Evolutionary conservation across 2,797 vertebrate species (phyloP).

Genomic region (Trachops cirrhosus): DNA sequence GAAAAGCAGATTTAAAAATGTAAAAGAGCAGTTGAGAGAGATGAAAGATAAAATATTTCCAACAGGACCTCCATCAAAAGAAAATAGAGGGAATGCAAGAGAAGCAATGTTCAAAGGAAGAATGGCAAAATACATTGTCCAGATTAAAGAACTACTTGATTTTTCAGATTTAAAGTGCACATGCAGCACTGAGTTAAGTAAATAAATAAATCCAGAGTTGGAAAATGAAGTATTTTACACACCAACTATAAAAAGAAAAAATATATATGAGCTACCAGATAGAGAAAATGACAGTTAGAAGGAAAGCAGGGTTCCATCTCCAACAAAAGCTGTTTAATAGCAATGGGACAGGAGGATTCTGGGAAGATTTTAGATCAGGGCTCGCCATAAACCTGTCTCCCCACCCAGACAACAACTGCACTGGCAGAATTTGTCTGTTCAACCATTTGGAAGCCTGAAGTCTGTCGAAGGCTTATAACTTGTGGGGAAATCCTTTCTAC

Average conservation of each 20-base stretch:
- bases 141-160: neutral
- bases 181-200: neutral
- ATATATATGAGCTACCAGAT: neutral
- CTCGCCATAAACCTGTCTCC: neutral
- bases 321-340: neutral
- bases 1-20: neutral
- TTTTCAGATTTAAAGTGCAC: conserved; percentile 2
- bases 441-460: neutral
- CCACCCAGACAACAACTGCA: neutral
- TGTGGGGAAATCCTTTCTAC: neutral
- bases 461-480: neutral
- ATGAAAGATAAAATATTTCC: neutral
- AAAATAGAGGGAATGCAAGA: neutral
- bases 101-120: neutral
- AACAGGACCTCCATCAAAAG: neutral
- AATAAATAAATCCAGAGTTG: neutral
- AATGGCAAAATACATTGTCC: neutral
- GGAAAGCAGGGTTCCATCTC: neutral
- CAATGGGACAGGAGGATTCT: neutral
- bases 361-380: neutral
- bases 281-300: neutral
- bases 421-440: neutral
- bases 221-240: neutral
- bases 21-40: neutral
- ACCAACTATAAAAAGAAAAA: neutral